Conservation (phyloP, 2,113 vertebrate genomes). For the Antechinus flavipes region DNA sequence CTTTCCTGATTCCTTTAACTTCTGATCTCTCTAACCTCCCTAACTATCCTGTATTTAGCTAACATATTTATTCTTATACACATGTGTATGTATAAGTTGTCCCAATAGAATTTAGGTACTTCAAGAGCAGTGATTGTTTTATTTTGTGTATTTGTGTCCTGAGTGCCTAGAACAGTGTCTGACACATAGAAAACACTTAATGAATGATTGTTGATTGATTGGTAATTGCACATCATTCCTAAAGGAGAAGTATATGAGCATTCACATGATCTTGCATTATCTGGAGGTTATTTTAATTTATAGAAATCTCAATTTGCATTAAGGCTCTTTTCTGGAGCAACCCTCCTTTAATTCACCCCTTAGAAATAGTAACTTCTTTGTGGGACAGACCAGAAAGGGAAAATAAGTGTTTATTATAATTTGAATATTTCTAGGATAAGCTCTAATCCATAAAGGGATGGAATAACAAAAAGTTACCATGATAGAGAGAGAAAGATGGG, state of each 20-base stretch:
- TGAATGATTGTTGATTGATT: background rate
- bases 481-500: background rate
- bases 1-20: background rate
- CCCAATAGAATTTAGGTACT: background rate
- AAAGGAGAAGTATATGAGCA: background rate
- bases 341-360: background rate
- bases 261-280: background rate
- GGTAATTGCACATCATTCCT: background rate
- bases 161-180: background rate
- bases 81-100: background rate
- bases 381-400: background rate
- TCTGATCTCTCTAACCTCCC: background rate
- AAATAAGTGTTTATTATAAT: background rate
- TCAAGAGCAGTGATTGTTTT: background rate
- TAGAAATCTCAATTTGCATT: background rate
- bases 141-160: background rate
- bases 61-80: background rate
- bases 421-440: background rate
- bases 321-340: background rate
- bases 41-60: background rate
- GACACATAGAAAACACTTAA: background rate
- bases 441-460: background rate
- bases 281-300: background rate
- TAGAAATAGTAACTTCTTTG: background rate
- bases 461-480: background rate